Conservation (phyloP, 2,888 invertebrate genomes). For the Pyralis farinalis region DNA sequence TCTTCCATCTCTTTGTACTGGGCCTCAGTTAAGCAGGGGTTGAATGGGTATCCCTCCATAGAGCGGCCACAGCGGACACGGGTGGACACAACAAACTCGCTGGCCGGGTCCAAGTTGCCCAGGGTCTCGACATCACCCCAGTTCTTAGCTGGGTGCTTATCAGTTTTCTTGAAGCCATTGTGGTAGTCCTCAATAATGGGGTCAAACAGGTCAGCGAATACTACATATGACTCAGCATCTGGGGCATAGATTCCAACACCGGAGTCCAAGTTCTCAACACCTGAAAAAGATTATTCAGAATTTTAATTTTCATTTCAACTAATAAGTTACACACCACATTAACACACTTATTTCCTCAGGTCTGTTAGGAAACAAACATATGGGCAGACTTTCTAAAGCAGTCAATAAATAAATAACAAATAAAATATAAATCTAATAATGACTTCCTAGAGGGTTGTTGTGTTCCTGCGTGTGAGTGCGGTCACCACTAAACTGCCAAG, state of each 20-base stretch:
- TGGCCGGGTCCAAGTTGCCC: conserved; percentile 94
- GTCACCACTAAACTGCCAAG: too few species aligned
- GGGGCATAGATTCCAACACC: conserved; percentile 99
- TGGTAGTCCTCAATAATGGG: conserved; percentile 99
- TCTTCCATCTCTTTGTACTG: conserved; percentile 99
- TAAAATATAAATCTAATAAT: too few species aligned
- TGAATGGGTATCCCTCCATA: conserved; percentile 97
- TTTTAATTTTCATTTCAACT: too few species aligned
- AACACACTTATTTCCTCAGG: too few species aligned
- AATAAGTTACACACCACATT: too few species aligned
- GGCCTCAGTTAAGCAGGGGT: conserved; percentile 97
- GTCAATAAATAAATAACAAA: too few species aligned
- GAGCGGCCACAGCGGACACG: conserved; percentile 98
- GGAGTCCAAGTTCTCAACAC: conserved; percentile 97
- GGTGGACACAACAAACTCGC: conserved; percentile 96
- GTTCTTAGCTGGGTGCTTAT: conserved; percentile 96
- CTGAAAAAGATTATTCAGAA: conserved; percentile 62
- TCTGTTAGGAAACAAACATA: too few species aligned
- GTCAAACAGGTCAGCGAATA: conserved; percentile 96
- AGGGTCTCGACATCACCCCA: conserved; percentile 96
- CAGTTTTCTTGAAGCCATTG: conserved; percentile 95
- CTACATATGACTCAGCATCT: conserved; percentile 96
- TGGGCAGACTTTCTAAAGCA: too few species aligned
- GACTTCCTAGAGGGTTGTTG: too few species aligned
- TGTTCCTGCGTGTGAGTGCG: too few species aligned